These are phyloP conservation scores for Eupithecia centaureata DNA, from an alignment of 2,888 invertebrate genomes.

Conservation along the genomic window DNA sequence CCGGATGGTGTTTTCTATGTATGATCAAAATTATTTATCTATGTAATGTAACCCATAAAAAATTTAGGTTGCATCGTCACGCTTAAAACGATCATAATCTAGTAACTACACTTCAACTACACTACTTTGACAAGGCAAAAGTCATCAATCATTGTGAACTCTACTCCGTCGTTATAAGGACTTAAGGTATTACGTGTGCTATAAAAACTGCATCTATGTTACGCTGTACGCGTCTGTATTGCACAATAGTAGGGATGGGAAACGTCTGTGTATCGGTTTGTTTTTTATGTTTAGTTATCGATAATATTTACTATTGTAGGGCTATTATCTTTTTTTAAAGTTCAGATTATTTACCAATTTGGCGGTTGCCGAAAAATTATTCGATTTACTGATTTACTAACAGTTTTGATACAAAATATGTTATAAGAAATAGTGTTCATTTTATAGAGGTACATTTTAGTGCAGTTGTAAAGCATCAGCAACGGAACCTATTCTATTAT, in stretches of 20 bases:
- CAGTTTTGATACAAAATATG: too few relatives aligned
- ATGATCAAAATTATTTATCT: too few relatives aligned
- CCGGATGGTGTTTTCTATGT: neutral
- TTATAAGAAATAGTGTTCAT: too few relatives aligned
- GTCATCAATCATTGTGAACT: constrained; percentile 15
- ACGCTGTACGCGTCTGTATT: constrained; percentile 63
- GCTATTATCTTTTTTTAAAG: neutral
- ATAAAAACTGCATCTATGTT: constrained; percentile 58
- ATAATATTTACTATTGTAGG: neutral
- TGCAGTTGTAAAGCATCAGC: too few relatives aligned
- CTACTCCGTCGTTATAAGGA: constrained; percentile 1
- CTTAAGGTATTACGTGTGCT: constrained; percentile 16
- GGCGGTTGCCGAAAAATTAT: neutral
- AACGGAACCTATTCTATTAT: too few relatives aligned
- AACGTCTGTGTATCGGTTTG: constrained; percentile 16
- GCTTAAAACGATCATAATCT: neutral
- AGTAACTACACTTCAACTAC: neutral
- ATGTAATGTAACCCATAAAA: too few relatives aligned
- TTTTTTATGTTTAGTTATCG: constrained; percentile 5
- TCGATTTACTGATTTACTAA: too few relatives aligned
- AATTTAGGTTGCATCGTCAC: constrained; percentile 11
- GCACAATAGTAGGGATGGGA: constrained; percentile 65
- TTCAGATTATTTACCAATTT: neutral
- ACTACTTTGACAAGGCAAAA: neutral
- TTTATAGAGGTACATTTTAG: too few relatives aligned